Evolutionary conservation across 1,140 invertebrate species (phyloP).

Genomic region (Calephelis virginiensis): DNA sequence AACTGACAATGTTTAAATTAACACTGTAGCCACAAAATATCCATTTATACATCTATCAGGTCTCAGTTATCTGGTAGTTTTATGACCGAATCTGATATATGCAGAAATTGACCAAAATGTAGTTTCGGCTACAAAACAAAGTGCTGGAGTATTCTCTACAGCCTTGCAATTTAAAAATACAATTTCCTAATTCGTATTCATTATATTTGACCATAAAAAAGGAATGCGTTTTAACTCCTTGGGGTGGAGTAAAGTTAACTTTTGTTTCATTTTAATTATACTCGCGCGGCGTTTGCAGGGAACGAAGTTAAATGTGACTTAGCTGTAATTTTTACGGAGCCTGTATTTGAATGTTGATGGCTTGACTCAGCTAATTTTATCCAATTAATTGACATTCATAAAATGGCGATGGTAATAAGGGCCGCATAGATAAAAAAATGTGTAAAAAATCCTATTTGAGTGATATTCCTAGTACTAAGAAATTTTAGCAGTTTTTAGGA

Average conservation of each 20-base stretch:
- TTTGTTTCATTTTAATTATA: conserved; percentile 72
- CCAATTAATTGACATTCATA: conserved; percentile 12
- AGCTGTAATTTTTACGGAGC: conserved; percentile 52
- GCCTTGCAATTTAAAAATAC: conserved; percentile 18
- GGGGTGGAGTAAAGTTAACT: conserved; percentile 58
- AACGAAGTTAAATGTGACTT: conserved; percentile 68
- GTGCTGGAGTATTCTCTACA: background rate
- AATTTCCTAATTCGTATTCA: conserved; percentile 30
- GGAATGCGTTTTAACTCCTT: conserved; percentile 51
- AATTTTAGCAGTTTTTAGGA: no score
- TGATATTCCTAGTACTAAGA: no score
- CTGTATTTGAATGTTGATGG: conserved; percentile 37
- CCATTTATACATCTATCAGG: no score
- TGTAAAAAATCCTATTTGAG: background rate
- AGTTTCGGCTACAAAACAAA: background rate
- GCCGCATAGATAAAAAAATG: no score
- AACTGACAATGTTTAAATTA: no score
- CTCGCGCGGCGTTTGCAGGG: conserved; percentile 40
- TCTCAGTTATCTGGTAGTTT: no score
- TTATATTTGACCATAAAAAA: conserved; percentile 34
- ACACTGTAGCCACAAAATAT: no score
- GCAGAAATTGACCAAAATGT: background rate
- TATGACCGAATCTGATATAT: no score
- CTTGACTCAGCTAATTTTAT: conserved; percentile 24
- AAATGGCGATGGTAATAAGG: background rate